Evolutionary conservation across 1,140 invertebrate genomes (phyloP).

Genomic region (Agraylea sexmaculata): DNA sequence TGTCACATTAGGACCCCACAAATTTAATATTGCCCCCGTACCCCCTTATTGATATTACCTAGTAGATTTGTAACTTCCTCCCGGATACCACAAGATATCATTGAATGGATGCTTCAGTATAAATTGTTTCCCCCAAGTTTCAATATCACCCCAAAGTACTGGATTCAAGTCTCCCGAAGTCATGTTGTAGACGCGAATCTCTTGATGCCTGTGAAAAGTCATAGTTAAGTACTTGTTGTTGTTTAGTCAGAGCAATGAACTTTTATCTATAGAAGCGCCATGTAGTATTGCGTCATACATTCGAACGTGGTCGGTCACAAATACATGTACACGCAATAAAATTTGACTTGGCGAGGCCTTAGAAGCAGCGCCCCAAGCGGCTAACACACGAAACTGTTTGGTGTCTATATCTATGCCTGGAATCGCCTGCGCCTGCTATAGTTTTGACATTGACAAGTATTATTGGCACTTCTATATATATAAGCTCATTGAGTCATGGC

Average conservation of each 20-base stretch:
- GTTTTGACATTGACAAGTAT: too few relatives aligned
- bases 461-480: not conserved
- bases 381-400: too few relatives aligned
- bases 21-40: not conserved
- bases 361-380: too few relatives aligned
- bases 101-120: conserved; percentile 42
- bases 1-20: not conserved
- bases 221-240: not conserved
- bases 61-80: conserved; percentile 37
- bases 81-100: conserved; percentile 52
- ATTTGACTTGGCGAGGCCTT: too few relatives aligned
- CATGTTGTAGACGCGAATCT: conserved; percentile 31
- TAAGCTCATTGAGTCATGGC: not conserved
- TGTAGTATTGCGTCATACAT: too few relatives aligned
- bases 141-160: conserved; percentile 27
- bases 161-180: conserved; percentile 28
- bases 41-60: conserved; percentile 25
- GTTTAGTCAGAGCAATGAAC: too few relatives aligned
- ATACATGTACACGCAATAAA: too few relatives aligned
- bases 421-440: too few relatives aligned
- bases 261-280: too few relatives aligned
- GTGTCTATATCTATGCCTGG: too few relatives aligned
- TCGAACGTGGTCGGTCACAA: too few relatives aligned
- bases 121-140: conserved; percentile 18
- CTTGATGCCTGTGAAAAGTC: conserved; percentile 21